Evolutionary conservation across 2,888 invertebrate species (phyloP), one percentile per base, ranked within the genome.

Genomic region (Drosophila quinaria): DNA sequence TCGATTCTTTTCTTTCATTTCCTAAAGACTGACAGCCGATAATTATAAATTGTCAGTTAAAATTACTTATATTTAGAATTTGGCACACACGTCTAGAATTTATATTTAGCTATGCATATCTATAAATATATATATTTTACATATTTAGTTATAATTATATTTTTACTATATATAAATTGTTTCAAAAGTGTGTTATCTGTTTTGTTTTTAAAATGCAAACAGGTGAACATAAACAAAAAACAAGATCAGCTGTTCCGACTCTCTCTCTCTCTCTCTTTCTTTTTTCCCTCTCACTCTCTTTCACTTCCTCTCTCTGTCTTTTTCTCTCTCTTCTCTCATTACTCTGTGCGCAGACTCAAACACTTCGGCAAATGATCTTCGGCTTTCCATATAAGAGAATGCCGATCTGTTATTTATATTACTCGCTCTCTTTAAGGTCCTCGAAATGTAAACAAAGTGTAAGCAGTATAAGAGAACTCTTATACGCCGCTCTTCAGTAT

Each of bases 401-500:
- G 0, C 10, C 15, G 0, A 3, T 5, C 10, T 29, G 47, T n/a
- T 50, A 60, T 42, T 73, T 70, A 51, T 61, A 11, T 75, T 4
- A 3, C 58, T 22, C 17, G 19, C 73, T 4, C 33, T 42, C 1
- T 35, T 31, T 29, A 29, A 17, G 6, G 41, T 15, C 19, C 35
- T n/a, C 37, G 55, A 61, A 84, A 77, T 75, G 85, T 85, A 85
- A 85, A 85, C 85, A 85, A 80, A 71, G 1, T 42, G 15, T 33
- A 19, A 25, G 17, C 4, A 35, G 55, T 64, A 62, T 54, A 61
- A 50, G 41, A 66, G 10, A 63, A 73, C 88, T 87, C 82, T 81
- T 82, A 79, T 81, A 81, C 62, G 8, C 8, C 58, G 9, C 25
- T 29, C 39, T 50, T 25, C 64, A 31, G 13, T 44, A 50, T 49